These are phyloP conservation scores for Sula dactylatra DNA, from an alignment of 2,113 vertebrate genomes.

Conservation along the genomic window DNA sequence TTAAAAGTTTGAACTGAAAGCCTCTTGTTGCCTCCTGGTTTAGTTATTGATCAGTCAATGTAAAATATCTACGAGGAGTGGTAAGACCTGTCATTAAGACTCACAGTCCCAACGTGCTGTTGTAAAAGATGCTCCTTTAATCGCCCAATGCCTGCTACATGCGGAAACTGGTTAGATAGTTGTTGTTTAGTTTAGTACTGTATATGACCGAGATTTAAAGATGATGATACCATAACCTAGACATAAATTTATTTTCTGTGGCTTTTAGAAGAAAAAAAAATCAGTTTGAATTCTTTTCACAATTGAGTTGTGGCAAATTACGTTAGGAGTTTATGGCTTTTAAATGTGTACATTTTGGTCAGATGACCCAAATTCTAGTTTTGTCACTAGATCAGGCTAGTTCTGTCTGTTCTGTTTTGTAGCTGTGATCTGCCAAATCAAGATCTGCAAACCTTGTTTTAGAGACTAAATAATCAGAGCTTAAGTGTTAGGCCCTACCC, in stretches of 20 bases:
- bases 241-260: neutral
- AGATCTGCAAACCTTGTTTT: neutral
- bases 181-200: accelerated
- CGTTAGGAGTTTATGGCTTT: neutral
- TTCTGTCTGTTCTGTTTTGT: neutral
- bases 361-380: neutral
- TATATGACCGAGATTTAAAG: neutral
- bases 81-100: accelerated
- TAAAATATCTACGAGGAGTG: accelerated
- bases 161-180: no score
- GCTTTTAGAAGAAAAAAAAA: neutral
- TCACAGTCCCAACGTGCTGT: neutral
- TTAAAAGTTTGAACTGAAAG: neutral
- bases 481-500: neutral
- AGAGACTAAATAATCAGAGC: neutral
- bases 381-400: neutral
- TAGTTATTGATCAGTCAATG: neutral
- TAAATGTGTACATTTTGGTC: neutral
- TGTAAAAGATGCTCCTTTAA: neutral
- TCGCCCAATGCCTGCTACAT: no score
- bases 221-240: neutral
- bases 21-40: accelerated
- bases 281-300: neutral
- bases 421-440: neutral
- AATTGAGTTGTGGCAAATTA: neutral